Conservation (phyloP, 2,113 vertebrate genomes). For the Plestiodon gilberti region DNA sequence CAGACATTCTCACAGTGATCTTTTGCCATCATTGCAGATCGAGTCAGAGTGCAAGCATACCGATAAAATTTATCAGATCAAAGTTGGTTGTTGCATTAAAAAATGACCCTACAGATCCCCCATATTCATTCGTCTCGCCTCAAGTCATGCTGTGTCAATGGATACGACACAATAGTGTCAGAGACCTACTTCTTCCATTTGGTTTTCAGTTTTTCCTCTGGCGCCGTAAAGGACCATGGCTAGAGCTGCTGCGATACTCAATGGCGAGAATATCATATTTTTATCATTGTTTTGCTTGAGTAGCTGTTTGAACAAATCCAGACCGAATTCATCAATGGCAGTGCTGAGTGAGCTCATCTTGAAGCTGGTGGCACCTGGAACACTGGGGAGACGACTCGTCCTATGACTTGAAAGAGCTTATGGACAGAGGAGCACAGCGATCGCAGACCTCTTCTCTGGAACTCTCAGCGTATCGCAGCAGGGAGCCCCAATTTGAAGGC, state of each 20-base stretch:
- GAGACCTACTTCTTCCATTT: conserved; percentile 79
- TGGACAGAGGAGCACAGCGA: not conserved
- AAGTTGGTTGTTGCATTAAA: no score
- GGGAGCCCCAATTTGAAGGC: not conserved
- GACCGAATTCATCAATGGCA: conserved; percentile 78
- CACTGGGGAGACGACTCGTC: not conserved
- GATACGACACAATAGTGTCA: not conserved
- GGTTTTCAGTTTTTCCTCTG: conserved; percentile 72
- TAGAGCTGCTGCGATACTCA: conserved; percentile 80
- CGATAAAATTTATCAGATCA: no score
- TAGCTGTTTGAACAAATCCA: conserved; percentile 78
- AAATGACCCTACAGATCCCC: no score
- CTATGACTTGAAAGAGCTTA: not conserved
- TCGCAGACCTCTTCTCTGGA: not conserved
- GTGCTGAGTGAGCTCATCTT: conserved; percentile 73
- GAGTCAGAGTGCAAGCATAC: no score
- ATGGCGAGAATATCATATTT: conserved; percentile 82
- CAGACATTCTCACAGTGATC: no score
- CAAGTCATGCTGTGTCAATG: not conserved
- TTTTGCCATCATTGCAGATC: no score
- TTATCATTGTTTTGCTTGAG: conserved; percentile 29
- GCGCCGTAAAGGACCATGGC: conserved; percentile 82
- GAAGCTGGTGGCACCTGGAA: not conserved
- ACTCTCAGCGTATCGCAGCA: not conserved
- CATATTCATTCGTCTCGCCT: not conserved